These are phyloP conservation scores for Delichon dasypus DNA, from an alignment of 2,797 vertebrate species.

Conservation along the genomic window DNA sequence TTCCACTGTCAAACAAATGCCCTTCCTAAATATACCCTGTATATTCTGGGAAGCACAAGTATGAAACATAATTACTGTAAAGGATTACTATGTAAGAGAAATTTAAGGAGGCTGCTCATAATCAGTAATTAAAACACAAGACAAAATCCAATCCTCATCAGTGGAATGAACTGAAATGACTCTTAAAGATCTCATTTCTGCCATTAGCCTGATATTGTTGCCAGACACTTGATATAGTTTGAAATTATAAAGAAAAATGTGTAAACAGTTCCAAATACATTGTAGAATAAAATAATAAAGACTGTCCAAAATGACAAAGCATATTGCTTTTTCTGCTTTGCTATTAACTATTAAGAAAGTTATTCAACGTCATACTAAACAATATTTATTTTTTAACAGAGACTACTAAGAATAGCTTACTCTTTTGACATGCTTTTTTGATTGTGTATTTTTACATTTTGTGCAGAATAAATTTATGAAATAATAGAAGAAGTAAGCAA, in stretches of 20 bases:
- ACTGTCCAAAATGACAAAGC: not conserved
- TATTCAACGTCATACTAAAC: not conserved
- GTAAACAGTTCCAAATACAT: not conserved
- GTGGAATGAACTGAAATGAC: constrained; percentile 4
- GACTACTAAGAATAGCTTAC: not conserved
- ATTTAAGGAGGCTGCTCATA: constrained; percentile 1
- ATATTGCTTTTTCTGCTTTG: not conserved
- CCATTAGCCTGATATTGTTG: constrained; percentile 1
- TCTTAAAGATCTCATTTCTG: constrained; percentile 2
- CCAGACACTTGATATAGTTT: not conserved
- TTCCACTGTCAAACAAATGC: not conserved
- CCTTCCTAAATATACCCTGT: not conserved
- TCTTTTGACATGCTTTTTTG: not conserved
- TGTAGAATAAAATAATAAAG: constrained; percentile 28
- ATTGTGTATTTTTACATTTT: not conserved
- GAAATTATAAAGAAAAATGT: constrained; percentile 16
- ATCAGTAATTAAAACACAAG: not conserved
- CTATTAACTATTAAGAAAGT: not conserved
- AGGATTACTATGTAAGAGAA: not conserved
- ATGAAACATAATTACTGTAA: constrained; percentile 23
- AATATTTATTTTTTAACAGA: not conserved
- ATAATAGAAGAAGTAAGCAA: not conserved
- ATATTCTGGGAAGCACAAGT: constrained; percentile 19
- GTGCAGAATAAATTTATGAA: not conserved
- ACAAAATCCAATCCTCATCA: constrained; percentile 5